Evolutionary conservation across 2,113 vertebrate genomes (phyloP).

Genomic region (Monarcha castaneiventris): DNA sequence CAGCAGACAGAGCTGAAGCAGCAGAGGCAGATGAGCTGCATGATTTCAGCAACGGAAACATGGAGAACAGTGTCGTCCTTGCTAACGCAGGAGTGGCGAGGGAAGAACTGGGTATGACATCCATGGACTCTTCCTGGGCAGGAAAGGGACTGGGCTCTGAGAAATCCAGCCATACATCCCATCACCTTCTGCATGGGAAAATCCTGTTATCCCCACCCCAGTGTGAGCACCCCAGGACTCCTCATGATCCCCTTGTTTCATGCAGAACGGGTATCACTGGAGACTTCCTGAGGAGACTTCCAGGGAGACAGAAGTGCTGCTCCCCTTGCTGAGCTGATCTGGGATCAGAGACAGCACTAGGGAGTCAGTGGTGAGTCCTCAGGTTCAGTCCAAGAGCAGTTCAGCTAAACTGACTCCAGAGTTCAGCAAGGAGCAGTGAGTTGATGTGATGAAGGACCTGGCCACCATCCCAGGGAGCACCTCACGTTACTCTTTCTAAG

Average conservation of each 20-base stretch:
- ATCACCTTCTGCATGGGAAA: not conserved
- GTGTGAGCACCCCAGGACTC: not conserved
- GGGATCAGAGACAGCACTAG: not conserved
- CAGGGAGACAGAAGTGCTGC: not conserved
- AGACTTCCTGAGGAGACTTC: not conserved
- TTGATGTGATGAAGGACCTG: not conserved
- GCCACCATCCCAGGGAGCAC: not conserved
- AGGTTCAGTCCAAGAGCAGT: not conserved
- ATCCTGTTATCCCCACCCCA: not conserved
- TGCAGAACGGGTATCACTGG: not conserved
- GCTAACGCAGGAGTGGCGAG: not conserved
- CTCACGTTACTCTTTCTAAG: not conserved
- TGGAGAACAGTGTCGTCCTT: not conserved
- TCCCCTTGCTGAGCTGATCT: not conserved
- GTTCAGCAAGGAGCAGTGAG: not conserved
- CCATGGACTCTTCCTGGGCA: not conserved
- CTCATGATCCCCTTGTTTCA: not conserved
- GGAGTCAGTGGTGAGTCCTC: not conserved
- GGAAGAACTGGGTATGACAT: not conserved
- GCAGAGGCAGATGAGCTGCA: not conserved
- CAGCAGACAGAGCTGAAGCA: not conserved
- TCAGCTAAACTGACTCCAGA: not conserved
- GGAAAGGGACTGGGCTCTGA: not conserved
- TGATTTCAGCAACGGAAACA: not conserved
- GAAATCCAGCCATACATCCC: not conserved